A percentile compares a stretch with the other conserved stretches of the same genome.
phyloP scores from a whole-genome alignment of 2,113 vertebrate genomes.

The Hemibagrus wyckioides region DNA sequence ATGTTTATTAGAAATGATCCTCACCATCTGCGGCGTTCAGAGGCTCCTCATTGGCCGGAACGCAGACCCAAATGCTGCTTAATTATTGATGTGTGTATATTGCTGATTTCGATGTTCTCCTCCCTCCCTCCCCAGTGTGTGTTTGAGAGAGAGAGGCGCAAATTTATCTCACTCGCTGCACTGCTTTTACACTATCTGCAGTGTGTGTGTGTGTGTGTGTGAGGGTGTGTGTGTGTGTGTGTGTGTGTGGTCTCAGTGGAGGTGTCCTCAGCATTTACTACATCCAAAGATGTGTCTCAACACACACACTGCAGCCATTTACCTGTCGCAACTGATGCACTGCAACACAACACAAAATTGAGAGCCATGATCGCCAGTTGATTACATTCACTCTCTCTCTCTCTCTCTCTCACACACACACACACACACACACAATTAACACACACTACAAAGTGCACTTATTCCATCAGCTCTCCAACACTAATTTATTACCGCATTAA shows the following conservation, averaged over 20 bases:
- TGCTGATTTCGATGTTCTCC: constrained; percentile 78
- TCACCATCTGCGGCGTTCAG: constrained; percentile 45
- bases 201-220: constrained; percentile 35
- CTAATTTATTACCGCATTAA: neutral
- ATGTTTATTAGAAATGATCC: constrained; percentile 58
- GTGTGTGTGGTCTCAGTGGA: constrained; percentile 65
- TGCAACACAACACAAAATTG: neutral
- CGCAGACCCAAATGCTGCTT: constrained; percentile 60
- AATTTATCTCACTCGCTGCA: constrained; percentile 75
- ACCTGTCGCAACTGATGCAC: constrained; percentile 22
- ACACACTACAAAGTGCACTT: neutral
- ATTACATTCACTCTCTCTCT: constrained; percentile 43
- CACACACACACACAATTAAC: constrained; percentile 43
- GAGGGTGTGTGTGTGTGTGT: constrained; percentile 34
- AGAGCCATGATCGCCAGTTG: constrained; percentile 7
- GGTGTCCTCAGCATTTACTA: constrained; percentile 74
- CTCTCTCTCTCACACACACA: constrained; percentile 52
- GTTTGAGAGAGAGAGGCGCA: constrained; percentile 61
- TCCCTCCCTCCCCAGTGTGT: constrained; percentile 71
- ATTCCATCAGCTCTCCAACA: neutral
- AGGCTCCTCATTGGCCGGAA: constrained; percentile 32
- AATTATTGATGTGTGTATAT: constrained; percentile 81
- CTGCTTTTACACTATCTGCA: constrained; percentile 58
- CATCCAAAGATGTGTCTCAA: constrained; percentile 43
- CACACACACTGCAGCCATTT: constrained; percentile 34